A percentile compares a stretch with the other conserved stretches of the same genome.
Conservation (phyloP, 1,140 invertebrate genomes). For the silkworm (Bombyx mori) region DNA sequence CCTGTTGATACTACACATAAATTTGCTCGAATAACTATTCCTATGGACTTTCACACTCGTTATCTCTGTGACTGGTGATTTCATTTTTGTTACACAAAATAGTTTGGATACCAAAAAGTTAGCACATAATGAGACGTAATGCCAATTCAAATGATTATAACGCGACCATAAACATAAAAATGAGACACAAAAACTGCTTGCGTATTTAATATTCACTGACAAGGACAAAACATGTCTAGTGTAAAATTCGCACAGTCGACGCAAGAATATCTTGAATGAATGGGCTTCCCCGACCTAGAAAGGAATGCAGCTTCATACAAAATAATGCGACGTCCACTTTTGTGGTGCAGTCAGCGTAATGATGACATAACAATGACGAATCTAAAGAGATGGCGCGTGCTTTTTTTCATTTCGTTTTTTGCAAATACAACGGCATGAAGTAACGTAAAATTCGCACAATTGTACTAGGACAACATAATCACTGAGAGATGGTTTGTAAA, state of each 20-base stretch:
- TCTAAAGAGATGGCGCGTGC: slow-evolving; percentile 37
- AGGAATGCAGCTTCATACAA: slow-evolving; percentile 37
- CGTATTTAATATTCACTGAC: slow-evolving; percentile 9
- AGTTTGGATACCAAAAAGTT: too few relatives aligned
- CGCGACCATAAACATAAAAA: too few relatives aligned
- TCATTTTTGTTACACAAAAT: too few relatives aligned
- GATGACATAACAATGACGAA: slow-evolving; percentile 52
- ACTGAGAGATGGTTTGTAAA: slow-evolving; percentile 19
- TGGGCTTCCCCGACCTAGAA: slow-evolving; percentile 58
- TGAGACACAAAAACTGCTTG: slow-evolving; percentile 1
- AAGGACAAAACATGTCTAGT: slow-evolving; percentile 27
- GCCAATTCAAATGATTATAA: neutral
- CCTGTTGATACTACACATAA: slow-evolving; percentile 33
- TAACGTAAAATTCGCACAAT: slow-evolving; percentile 68
- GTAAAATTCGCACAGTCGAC: slow-evolving; percentile 38
- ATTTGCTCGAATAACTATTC: slow-evolving; percentile 30
- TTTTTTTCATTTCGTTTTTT: slow-evolving; percentile 1
- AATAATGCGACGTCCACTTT: slow-evolving; percentile 39
- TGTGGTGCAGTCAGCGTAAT: slow-evolving; percentile 48
- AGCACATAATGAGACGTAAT: too few relatives aligned
- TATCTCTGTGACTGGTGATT: neutral
- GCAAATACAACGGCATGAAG: slow-evolving; percentile 40
- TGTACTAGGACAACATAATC: slow-evolving; percentile 48
- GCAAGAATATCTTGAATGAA: slow-evolving; percentile 23
- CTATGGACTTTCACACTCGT: slow-evolving; percentile 15